Evolutionary conservation across 1,140 invertebrate species (phyloP).

Genomic region (Liolophura sinensis): DNA sequence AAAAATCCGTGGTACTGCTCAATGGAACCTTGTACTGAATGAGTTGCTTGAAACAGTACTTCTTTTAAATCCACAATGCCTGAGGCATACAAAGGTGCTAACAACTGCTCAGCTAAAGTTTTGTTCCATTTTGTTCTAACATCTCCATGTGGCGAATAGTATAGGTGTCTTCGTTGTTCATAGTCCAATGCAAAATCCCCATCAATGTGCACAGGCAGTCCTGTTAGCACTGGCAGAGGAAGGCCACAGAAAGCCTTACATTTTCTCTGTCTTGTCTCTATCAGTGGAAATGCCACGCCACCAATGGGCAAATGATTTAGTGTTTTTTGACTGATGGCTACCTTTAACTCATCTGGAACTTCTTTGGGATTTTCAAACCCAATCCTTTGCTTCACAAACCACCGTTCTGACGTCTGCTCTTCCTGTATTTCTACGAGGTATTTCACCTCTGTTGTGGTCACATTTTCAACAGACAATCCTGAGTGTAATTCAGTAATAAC

Average conservation of each 20-base stretch:
- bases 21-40: neutral
- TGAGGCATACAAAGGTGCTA: constrained; percentile 34
- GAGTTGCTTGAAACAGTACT: neutral
- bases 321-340: constrained; percentile 21
- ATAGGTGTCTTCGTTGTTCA: constrained; percentile 45
- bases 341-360: constrained; percentile 14
- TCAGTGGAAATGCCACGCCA: constrained; percentile 35
- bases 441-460: neutral
- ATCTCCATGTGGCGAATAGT: constrained; percentile 20
- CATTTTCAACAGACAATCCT: too few species aligned
- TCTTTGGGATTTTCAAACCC: constrained; percentile 25
- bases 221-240: constrained; percentile 43
- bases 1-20: constrained; percentile 15
- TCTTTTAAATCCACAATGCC: constrained; percentile 17
- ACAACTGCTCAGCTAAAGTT: constrained; percentile 27
- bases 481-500: too few species aligned
- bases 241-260: constrained; percentile 46
- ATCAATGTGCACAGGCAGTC: constrained; percentile 50
- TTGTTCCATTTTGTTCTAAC: constrained; percentile 40
- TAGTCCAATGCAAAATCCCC: constrained; percentile 53
- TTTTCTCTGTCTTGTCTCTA: neutral
- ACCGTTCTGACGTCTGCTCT: constrained; percentile 9
- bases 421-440: constrained; percentile 24
- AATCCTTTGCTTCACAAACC: constrained; percentile 33
- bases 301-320: constrained; percentile 39